These are phyloP conservation scores for Poeciliopsis paucimaculata DNA, from an alignment of 2,797 vertebrate species.

Conservation along the genomic window DNA sequence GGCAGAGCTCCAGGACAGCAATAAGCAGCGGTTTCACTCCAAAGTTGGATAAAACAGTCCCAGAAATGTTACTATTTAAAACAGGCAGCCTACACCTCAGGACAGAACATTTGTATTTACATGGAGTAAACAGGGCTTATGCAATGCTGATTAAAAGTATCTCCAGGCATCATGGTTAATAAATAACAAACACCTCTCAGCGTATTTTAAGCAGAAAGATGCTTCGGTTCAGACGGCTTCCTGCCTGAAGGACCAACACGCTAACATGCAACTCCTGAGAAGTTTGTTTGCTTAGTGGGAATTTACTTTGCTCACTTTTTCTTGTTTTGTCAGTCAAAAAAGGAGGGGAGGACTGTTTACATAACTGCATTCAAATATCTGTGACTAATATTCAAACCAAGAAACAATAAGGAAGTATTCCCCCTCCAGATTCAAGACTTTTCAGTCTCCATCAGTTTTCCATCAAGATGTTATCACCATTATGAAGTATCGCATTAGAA, in stretches of 20 bases:
- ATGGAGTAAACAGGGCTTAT: slow-evolving; percentile 30
- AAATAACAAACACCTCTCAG: slow-evolving; percentile 35
- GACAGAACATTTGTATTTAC: slow-evolving; percentile 27
- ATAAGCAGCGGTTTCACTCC: neutral
- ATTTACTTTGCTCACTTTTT: slow-evolving; percentile 1
- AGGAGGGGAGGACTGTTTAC: neutral
- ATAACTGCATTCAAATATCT: slow-evolving; percentile 8
- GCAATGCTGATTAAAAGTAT: slow-evolving; percentile 35
- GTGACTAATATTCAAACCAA: slow-evolving; percentile 10
- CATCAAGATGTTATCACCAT: no score
- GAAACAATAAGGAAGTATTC: slow-evolving; percentile 3
- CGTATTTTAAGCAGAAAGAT: slow-evolving; percentile 6
- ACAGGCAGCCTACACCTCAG: slow-evolving; percentile 9
- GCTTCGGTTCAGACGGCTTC: neutral
- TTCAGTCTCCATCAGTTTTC: neutral
- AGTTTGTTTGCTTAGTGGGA: neutral
- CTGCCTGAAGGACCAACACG: neutral
- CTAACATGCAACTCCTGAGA: neutral
- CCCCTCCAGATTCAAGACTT: neutral
- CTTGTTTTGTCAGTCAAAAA: slow-evolving; percentile 5
- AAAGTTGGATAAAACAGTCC: neutral
- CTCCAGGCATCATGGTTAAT: slow-evolving; percentile 47
- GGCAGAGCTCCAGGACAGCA: slow-evolving; percentile 10
- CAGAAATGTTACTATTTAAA: slow-evolving; percentile 2
- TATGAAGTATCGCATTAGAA: no score